phyloP scores from a whole-genome alignment of 2,888 invertebrate genomes.

The Tuberolachnus salignus region DNA sequence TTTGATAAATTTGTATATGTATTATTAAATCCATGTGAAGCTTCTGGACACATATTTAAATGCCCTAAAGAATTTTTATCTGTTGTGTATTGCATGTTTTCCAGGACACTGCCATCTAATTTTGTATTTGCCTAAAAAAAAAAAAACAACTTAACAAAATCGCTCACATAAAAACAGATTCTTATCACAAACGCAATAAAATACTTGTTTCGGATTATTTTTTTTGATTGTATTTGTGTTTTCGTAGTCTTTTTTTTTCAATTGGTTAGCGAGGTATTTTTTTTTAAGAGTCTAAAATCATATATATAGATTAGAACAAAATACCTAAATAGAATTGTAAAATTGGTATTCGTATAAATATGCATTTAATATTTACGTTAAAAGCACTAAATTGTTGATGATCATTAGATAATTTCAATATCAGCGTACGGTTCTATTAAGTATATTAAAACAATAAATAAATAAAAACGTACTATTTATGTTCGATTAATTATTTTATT shows the following conservation, averaged over 20 bases:
- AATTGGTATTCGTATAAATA: background rate
- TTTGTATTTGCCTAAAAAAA: constrained; percentile 2
- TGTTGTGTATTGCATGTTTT: background rate
- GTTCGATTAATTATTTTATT: background rate
- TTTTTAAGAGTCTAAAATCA: background rate
- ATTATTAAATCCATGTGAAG: background rate
- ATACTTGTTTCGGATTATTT: background rate
- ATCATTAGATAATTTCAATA: background rate
- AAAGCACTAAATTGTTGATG: background rate
- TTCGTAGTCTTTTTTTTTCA: background rate
- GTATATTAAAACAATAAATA: background rate
- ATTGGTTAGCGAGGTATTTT: background rate
- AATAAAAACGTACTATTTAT: background rate
- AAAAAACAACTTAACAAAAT: background rate
- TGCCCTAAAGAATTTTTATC: background rate
- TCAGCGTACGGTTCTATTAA: constrained; percentile 1
- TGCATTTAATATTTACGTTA: constrained; percentile 6
- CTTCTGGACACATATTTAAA: background rate
- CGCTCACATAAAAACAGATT: background rate
- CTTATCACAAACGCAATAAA: background rate
- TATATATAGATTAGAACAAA: background rate
- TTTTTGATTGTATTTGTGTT: background rate
- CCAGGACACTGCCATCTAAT: background rate
- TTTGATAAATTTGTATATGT: background rate
- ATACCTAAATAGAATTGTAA: background rate